Evolutionary conservation across 2,113 vertebrate species (phyloP), one percentile per base, ranked within the genome.

Genomic region (Eurypyga helias): DNA sequence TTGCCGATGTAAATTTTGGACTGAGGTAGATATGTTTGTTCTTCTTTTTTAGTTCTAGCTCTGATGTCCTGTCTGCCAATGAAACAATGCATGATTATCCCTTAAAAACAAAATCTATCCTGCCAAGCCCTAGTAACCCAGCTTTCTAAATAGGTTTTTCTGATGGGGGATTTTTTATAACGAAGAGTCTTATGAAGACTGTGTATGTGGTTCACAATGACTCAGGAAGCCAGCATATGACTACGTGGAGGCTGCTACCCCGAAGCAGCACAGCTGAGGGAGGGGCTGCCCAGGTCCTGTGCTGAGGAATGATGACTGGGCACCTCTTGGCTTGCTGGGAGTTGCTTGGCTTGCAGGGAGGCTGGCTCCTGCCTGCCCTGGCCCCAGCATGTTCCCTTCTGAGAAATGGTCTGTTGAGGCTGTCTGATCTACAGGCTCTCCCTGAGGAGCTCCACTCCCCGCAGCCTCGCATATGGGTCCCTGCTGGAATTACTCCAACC

Each of bases 381-480:
- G 14, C 49, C 31, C 9, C 0, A 0, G 16, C 36, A 7, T 7
- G 23, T 16, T n/a, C 13, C 23, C 28, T 23, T 3, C 20, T 2
- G 0, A 57, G 20, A 36, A 41, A 6, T 0, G 1, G 34, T 38
- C 58, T 29, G 0, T 1, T 41, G 49, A 33, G 48, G 24, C 55
- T 54, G 7, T 2, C 26, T 9, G 64, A 34, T 6, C 17, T 7
- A 3, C 0, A 0, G 8, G 17, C 55, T 64, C 16, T 11, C n/a
- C 55, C 60, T 29, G 9, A 17, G 19, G 54, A 78, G 12, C n/a
- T 62, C 25, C 8, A 0, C 9, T 24, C 28, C 34, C 26, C 2
- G 1, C 25, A 24, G 57, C 33, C 10, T 1, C 20, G 11, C 25
- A 1, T 6, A 4, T 1, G 33, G 18, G 26, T 76, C 57, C 51